Percentiles rank a stretch among this genome's conserved stretches.
Conservation (phyloP, 2,888 invertebrate genomes). For the Bruchidius siliquastri region DNA sequence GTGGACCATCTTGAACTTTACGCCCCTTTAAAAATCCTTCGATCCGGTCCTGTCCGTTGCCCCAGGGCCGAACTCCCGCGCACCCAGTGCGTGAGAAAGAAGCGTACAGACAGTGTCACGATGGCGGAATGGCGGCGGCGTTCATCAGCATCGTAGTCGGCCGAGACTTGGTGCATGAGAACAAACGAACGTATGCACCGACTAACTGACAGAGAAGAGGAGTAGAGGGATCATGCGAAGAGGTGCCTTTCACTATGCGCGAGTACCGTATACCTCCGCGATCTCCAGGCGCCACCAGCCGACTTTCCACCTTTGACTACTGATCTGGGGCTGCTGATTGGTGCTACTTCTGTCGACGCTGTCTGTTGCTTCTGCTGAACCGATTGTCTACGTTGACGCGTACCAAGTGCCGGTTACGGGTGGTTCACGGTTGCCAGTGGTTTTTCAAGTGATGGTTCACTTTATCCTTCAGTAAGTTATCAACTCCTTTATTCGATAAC, state of each 20-base stretch:
- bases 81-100: background rate
- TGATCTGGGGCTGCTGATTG: background rate
- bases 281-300: background rate
- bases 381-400: background rate
- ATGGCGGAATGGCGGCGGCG: background rate
- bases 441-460: background rate
- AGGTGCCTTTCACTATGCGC: conserved; percentile 19
- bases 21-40: too few species aligned
- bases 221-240: conserved; percentile 19
- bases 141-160: background rate
- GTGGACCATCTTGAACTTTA: too few species aligned
- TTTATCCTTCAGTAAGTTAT: background rate
- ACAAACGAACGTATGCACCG: background rate
- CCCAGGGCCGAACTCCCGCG: background rate
- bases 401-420: background rate
- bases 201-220: background rate
- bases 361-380: background rate
- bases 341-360: background rate
- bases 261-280: conserved; percentile 3
- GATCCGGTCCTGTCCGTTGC: background rate
- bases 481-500: background rate
- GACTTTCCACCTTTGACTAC: background rate
- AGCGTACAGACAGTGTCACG: background rate
- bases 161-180: background rate
- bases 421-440: background rate